These are phyloP conservation scores for Drosophila athabasca DNA, from an alignment of 1,140 invertebrate genomes.

Conservation along the genomic window DNA sequence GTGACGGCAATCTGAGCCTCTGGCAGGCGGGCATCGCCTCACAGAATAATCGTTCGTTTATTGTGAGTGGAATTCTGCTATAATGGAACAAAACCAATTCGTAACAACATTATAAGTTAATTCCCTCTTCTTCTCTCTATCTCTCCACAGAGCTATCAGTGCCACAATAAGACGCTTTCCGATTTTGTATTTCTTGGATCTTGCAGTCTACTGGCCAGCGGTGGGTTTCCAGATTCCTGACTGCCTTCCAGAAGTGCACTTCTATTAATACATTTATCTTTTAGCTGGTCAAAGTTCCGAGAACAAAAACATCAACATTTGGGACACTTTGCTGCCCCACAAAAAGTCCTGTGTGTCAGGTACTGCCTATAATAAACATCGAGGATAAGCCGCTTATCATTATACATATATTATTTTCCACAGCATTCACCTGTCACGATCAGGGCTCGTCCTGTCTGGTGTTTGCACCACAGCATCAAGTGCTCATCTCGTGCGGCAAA, in stretches of 20 bases:
- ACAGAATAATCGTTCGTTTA: constrained; percentile 94
- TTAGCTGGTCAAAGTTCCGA: constrained; percentile 97
- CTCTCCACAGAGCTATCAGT: constrained; percentile 93
- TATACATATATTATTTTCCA: neutral
- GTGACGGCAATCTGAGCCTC: constrained; percentile 94
- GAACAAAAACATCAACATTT: constrained; percentile 98
- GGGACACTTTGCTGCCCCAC: constrained; percentile 98
- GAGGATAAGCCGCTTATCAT: neutral
- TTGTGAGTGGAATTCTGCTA: constrained; percentile 88
- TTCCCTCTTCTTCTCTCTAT: neutral
- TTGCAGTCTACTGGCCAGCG: constrained; percentile 97
- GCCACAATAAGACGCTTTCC: constrained; percentile 98
- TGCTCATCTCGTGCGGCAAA: constrained; percentile 96
- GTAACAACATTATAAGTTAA: neutral
- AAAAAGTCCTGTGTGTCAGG: constrained; percentile 96
- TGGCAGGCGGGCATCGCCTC: constrained; percentile 96
- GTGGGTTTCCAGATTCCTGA: constrained; percentile 70
- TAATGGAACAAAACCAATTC: neutral
- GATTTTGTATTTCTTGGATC: constrained; percentile 99
- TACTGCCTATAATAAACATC: neutral
- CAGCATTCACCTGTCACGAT: constrained; percentile 95
- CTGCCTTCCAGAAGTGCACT: neutral
- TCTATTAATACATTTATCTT: constrained; percentile 31
- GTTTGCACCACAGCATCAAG: constrained; percentile 96
- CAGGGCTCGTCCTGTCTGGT: constrained; percentile 94